Evolutionary conservation across 2,113 vertebrate genomes (phyloP).

Genomic region (Carassius auratus): DNA sequence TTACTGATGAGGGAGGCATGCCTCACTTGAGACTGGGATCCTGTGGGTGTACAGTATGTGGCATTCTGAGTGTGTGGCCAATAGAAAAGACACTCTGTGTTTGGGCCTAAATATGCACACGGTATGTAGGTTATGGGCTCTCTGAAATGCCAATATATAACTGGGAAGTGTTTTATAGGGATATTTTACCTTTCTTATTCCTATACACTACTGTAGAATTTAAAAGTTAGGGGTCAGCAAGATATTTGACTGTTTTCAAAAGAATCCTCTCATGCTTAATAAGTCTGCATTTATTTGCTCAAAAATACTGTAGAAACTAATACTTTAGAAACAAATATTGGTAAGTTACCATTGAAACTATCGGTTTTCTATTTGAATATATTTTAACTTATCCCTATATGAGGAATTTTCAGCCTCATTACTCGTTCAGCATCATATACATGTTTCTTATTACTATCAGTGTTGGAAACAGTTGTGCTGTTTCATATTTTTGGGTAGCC

Average conservation of each 20-base stretch:
- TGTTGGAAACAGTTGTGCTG: too few relatives aligned
- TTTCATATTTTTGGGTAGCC: too few relatives aligned
- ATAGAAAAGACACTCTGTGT: constrained; percentile 56
- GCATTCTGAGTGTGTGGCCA: constrained; percentile 50
- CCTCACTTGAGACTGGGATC: constrained; percentile 34
- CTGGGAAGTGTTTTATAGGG: background rate
- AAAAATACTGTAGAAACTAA: too few relatives aligned
- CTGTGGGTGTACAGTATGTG: constrained; percentile 42
- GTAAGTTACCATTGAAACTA: too few relatives aligned
- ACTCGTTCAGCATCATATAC: too few relatives aligned
- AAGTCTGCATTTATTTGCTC: too few relatives aligned
- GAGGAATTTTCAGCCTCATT: too few relatives aligned
- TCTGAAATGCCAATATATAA: background rate
- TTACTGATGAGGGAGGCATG: constrained; percentile 44
- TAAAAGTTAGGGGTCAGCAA: background rate
- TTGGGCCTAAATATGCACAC: constrained; percentile 17
- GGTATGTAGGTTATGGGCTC: constrained; percentile 16
- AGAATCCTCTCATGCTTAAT: background rate
- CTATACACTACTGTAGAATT: background rate
- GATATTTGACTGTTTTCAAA: background rate
- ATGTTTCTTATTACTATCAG: too few relatives aligned
- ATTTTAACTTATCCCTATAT: too few relatives aligned
- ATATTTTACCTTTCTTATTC: background rate
- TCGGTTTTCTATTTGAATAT: too few relatives aligned
- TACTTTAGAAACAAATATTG: too few relatives aligned